These are phyloP conservation scores for Rhinoptilus africanus DNA, from an alignment of 2,113 vertebrate species.

Conservation along the genomic window DNA sequence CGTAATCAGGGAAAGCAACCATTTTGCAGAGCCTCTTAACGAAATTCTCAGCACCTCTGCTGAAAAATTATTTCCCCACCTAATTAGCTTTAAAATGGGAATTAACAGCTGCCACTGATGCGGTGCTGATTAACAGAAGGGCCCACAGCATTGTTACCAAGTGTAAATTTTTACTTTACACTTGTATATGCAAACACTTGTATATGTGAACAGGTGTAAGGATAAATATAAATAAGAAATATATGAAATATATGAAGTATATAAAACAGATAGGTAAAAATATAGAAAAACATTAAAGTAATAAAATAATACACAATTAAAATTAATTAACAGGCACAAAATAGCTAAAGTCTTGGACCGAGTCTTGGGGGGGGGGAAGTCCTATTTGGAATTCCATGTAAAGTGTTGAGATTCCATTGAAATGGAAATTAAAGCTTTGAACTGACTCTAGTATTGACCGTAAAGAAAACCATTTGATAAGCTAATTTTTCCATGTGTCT, in stretches of 20 bases:
- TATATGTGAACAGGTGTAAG: background rate
- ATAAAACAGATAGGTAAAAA: background rate
- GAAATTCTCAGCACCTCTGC: conserved; percentile 1
- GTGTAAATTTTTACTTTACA: background rate
- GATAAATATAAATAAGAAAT: background rate
- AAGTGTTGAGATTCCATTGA: background rate
- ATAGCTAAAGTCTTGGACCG: too few species aligned
- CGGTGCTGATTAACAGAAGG: background rate
- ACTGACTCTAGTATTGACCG: background rate
- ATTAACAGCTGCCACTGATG: background rate
- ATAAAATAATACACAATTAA: background rate
- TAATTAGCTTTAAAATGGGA: conserved; percentile 1
- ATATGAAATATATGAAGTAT: background rate
- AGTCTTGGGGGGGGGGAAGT: background rate
- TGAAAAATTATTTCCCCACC: conserved; percentile 8
- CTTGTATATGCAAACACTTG: background rate
- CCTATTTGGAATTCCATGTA: background rate
- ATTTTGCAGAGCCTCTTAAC: background rate
- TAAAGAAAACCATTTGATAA: background rate
- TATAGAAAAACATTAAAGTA: background rate
- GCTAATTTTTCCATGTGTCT: background rate
- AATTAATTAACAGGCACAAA: background rate
- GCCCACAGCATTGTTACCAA: background rate
- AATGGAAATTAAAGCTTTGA: conserved; percentile 27
- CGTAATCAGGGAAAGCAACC: background rate